These are phyloP conservation scores for Macheiramphus alcinus DNA, from an alignment of 2,113 vertebrate species.

Conservation along the genomic window DNA sequence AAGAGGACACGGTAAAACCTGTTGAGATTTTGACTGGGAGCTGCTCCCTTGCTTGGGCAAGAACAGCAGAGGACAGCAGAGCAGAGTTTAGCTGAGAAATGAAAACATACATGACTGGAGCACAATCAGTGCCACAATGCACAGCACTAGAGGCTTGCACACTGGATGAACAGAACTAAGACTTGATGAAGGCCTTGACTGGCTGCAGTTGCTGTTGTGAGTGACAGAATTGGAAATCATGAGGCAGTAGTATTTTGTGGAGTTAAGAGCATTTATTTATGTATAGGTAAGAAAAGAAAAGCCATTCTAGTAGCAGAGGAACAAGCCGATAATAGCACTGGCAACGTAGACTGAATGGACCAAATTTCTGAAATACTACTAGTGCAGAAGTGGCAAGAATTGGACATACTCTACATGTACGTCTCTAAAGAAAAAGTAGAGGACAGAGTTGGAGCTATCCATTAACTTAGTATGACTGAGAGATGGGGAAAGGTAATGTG, in stretches of 20 bases:
- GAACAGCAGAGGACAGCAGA: neutral
- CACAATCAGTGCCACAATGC: too few species aligned
- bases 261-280: neutral
- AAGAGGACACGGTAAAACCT: neutral
- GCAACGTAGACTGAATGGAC: neutral
- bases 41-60: neutral
- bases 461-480: neutral
- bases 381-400: neutral
- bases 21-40: neutral
- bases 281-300: neutral
- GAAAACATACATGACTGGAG: neutral
- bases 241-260: neutral
- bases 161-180: neutral
- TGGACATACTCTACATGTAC: accelerated
- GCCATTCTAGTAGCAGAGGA: neutral
- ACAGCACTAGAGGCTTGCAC: neutral
- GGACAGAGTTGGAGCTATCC: neutral
- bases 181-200: too few species aligned
- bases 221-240: neutral
- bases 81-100: neutral
- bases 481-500: neutral
- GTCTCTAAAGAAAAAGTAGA: neutral
- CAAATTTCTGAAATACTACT: neutral
- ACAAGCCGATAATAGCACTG: neutral
- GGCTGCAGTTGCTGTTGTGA: neutral